Percentiles rank a stretch among this genome's conserved stretches.
phyloP scores from a whole-genome alignment of 2,113 vertebrate species.

The Daubentonia madagascariensis region DNA sequence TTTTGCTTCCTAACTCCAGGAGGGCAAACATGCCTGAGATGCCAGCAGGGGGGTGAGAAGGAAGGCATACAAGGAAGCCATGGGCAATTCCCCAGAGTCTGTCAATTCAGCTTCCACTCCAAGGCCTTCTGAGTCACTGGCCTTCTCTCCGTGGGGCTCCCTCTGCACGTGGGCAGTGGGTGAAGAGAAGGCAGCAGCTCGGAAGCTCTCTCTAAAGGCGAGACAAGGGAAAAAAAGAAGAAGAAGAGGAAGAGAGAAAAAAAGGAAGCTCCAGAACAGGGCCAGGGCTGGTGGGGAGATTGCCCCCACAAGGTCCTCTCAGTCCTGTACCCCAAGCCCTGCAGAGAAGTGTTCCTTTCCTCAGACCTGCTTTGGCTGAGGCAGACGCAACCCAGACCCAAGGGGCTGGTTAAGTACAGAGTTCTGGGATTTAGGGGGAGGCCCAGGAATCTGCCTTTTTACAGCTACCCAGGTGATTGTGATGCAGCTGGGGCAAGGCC shows the following conservation, averaged over 20 bases:
- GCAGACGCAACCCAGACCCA: not conserved
- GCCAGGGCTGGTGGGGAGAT: not conserved
- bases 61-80: not conserved
- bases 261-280: not conserved
- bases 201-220: not conserved
- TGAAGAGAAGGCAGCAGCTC: not conserved
- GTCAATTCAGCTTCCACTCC: slow-evolving; percentile 28
- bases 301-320: not conserved
- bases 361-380: not conserved
- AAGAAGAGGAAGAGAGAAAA: not conserved
- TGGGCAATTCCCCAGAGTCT: slow-evolving; percentile 42
- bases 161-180: not conserved
- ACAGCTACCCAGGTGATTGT: not conserved
- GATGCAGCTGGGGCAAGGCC: not conserved
- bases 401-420: not conserved
- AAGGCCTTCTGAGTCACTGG: slow-evolving; percentile 14
- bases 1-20: slow-evolving; percentile 75
- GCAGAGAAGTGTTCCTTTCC: not conserved
- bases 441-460: slow-evolving; percentile 22
- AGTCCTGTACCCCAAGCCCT: not conserved
- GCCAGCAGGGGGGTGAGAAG: slow-evolving; percentile 48
- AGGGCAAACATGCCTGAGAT: slow-evolving; percentile 66
- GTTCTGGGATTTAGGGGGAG: not conserved
- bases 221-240: not conserved
- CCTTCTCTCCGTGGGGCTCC: not conserved